Evolutionary conservation across 2,888 invertebrate species (phyloP), one percentile per base, ranked within the genome.

Genomic region (Athalia circularis): DNA sequence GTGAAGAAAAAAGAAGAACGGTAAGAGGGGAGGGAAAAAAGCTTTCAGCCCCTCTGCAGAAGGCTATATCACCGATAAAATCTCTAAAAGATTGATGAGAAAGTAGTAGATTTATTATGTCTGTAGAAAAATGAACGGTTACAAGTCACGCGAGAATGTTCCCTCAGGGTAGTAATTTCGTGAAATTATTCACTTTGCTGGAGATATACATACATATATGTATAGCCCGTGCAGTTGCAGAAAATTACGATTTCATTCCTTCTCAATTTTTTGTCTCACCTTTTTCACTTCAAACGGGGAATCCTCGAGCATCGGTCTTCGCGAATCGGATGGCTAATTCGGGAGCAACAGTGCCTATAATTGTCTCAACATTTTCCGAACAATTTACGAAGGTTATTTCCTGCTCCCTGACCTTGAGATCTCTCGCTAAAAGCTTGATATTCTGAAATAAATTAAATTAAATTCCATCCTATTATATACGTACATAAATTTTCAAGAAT

Each of bases 341-440:
- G 0, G 87, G 87, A 4, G 86, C 85, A 7, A 88, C 79, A 4
- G 78, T 80, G 6, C 70, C 82, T 59, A 88, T 72, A 3, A 82
- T 81, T 11, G 76, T 65, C 0, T 77, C 76, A 0, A 88, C 81
- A 62, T 80, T 78, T n/a, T 79, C 65, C 4, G 79, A 81, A n/a
- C 90, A 91, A 87, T 93, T 93, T 91, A 92, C 91, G 80, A 92
- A 92, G 64, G 92, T 85, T 4, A 93, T 82, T 59, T 90, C 88
- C 83, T 93, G 93, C 3, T 92, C 88, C 47, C 92, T 86, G 8
- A 92, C 80, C n/a, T 85, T 84, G 29, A 94, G 85, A 85, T 94
- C 94, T 75, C 92, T 91, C 3, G 91, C 88, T 48, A 93, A 86
- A 8, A 92, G 90, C 80, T 92, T 89, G 45, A 94, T 87, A 83